Percentiles rank a stretch among this genome's conserved stretches.
Conservation (phyloP, 2,888 invertebrate genomes). For the Epinotia nisella region DNA sequence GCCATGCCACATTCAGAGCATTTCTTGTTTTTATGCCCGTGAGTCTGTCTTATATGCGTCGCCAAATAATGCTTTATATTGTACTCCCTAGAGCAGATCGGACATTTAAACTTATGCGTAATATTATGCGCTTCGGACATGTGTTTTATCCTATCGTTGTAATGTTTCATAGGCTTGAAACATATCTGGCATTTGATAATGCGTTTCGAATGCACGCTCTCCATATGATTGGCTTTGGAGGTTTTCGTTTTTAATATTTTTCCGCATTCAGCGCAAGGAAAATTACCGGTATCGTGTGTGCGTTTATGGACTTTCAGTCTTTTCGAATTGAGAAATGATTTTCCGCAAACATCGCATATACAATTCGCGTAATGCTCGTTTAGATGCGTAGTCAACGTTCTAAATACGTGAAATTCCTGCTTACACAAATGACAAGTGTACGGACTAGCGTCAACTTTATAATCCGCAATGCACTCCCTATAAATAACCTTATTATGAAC, state of each 20-base stretch:
- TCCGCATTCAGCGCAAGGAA: constrained; percentile 68
- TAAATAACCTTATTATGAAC: constrained; percentile 68
- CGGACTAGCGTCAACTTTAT: constrained; percentile 69
- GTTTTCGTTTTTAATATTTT: constrained; percentile 71
- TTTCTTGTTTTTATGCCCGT: constrained; percentile 76
- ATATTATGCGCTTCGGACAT: constrained; percentile 75
- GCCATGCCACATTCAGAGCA: constrained; percentile 78
- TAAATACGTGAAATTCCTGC: constrained; percentile 71
- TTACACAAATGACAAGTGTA: constrained; percentile 71
- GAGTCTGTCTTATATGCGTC: constrained; percentile 75
- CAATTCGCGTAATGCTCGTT: constrained; percentile 81
- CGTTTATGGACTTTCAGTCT: constrained; percentile 78
- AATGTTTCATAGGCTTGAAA: constrained; percentile 74
- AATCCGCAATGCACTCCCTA: constrained; percentile 75
- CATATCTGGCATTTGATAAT: constrained; percentile 74
- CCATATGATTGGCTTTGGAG: constrained; percentile 71
- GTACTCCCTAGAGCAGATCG: constrained; percentile 67
- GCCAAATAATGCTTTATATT: constrained; percentile 77
- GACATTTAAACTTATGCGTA: constrained; percentile 72
- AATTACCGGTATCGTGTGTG: constrained; percentile 75
- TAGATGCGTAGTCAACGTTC: constrained; percentile 74
- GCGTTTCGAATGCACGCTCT: constrained; percentile 70
- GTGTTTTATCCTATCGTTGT: constrained; percentile 74
- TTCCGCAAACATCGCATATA: constrained; percentile 80
- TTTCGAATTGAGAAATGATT: constrained; percentile 78